Evolutionary conservation across 2,888 invertebrate species (phyloP).

Genomic region (Ernsta delagoae): DNA sequence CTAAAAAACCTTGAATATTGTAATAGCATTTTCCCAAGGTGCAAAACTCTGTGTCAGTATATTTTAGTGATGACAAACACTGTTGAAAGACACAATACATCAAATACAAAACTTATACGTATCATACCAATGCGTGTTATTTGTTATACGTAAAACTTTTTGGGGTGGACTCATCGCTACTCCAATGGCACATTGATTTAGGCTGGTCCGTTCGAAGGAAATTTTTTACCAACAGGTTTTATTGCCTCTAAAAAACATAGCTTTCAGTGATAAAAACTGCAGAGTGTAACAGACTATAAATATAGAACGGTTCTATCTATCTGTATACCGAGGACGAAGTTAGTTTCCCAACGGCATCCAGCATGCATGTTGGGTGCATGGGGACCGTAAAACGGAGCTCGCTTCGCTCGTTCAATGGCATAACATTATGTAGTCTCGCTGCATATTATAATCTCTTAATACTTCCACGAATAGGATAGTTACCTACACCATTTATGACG

Average conservation of each 20-base stretch:
- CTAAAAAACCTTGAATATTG: too few species aligned
- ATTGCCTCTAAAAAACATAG: not conserved
- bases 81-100: too few species aligned
- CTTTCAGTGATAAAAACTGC: not conserved
- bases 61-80: too few species aligned
- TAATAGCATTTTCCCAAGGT: too few species aligned
- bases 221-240: too few species aligned
- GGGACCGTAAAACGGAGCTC: slow-evolving; percentile 6
- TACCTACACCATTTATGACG: not conserved
- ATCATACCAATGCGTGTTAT: too few species aligned
- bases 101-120: too few species aligned
- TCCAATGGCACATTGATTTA: too few species aligned
- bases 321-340: not conserved
- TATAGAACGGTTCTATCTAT: slow-evolving; percentile 6
- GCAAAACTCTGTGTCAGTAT: too few species aligned
- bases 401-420: slow-evolving; percentile 3
- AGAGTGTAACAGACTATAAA: not conserved
- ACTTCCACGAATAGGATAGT: not conserved
- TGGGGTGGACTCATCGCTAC: too few species aligned
- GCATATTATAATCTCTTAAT: slow-evolving; percentile 2
- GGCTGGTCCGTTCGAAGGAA: too few species aligned
- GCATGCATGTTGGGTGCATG: not conserved
- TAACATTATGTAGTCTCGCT: not conserved
- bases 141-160: too few species aligned
- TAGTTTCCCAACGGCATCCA: not conserved